These are phyloP conservation scores for Seira ritae DNA, from an alignment of 2,888 invertebrate species.

Conservation along the genomic window DNA sequence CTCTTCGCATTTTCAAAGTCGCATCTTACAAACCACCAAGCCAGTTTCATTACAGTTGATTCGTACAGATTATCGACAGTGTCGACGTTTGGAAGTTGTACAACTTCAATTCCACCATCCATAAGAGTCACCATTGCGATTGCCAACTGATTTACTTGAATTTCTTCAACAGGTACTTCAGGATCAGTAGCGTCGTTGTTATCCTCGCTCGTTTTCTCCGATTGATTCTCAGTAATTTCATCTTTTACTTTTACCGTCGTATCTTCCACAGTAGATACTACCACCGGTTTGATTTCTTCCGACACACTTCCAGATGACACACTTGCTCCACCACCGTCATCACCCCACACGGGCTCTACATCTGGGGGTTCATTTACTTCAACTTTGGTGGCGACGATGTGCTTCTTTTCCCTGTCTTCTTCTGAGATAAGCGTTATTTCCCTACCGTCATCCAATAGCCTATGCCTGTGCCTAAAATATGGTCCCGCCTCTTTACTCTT, in stretches of 20 bases:
- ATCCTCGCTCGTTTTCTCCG: neutral
- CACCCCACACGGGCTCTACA: slow-evolving; percentile 13
- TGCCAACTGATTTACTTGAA: slow-evolving; percentile 48
- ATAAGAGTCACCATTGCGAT: slow-evolving; percentile 27
- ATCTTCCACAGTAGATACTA: neutral
- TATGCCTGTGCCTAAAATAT: neutral
- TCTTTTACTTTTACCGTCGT: neutral
- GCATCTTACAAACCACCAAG: slow-evolving; percentile 65
- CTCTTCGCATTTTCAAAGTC: slow-evolving; percentile 46
- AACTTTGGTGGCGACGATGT: neutral
- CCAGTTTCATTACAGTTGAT: slow-evolving; percentile 55
- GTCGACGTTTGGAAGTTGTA: slow-evolving; percentile 36
- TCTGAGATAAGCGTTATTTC: neutral
- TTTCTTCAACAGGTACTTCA: slow-evolving; percentile 42
- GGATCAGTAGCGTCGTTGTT: slow-evolving; percentile 7
- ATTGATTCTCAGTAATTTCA: neutral
- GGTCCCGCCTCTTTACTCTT: neutral
- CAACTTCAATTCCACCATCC: neutral
- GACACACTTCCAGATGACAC: too few relatives aligned
- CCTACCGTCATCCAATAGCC: neutral
- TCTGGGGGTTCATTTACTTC: slow-evolving; percentile 2
- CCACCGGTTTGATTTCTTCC: neutral
- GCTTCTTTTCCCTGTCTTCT: neutral
- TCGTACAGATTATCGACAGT: slow-evolving; percentile 26
- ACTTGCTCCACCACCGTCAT: neutral